These are phyloP conservation scores for Heterodera carotae DNA, from an alignment of 1,140 invertebrate species.

Conservation along the genomic window DNA sequence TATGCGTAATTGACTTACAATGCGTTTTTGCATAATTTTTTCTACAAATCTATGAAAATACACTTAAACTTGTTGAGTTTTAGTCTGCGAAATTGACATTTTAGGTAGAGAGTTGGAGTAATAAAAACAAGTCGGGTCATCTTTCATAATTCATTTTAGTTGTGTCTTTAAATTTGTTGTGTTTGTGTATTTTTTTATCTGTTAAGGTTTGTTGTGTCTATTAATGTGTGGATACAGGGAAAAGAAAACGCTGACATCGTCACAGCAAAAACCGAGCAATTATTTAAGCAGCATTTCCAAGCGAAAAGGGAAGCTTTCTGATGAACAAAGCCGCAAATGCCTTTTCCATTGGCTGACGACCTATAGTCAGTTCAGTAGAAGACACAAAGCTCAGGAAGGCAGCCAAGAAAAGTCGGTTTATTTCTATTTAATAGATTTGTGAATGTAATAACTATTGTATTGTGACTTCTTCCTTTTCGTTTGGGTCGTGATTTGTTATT, in stretches of 20 bases:
- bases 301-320: not conserved
- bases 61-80: no score
- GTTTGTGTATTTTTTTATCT: not conserved
- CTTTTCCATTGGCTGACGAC: not conserved
- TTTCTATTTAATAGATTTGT: not conserved
- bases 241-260: not conserved
- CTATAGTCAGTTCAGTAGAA: not conserved
- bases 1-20: no score
- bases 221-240: not conserved
- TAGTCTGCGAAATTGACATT: no score
- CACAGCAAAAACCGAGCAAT: not conserved
- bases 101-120: no score
- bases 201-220: constrained; percentile 7
- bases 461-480: no score
- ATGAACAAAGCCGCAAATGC: not conserved
- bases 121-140: no score
- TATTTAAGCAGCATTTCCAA: constrained; percentile 7
- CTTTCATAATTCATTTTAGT: not conserved
- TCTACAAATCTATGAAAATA: no score
- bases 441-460: no score
- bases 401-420: not conserved
- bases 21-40: no score
- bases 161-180: not conserved
- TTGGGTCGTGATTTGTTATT: no score
- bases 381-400: not conserved